Evolutionary conservation across 2,888 invertebrate species (phyloP).

Genomic region (Agonopterix arenella): DNA sequence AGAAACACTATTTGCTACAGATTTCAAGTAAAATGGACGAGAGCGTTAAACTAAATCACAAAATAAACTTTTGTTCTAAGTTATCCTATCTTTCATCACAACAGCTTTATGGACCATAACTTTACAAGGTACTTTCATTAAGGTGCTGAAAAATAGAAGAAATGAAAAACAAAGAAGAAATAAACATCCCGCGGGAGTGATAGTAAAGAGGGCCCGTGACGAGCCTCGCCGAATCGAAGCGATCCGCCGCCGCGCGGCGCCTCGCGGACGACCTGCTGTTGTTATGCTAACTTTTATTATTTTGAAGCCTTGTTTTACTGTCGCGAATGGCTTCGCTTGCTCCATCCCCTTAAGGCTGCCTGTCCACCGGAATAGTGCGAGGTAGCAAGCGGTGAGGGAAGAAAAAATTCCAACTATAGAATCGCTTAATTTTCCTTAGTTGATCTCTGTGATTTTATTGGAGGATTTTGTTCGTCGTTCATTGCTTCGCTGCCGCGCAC

Average conservation of each 20-base stretch:
- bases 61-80: slow-evolving; percentile 5
- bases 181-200: slow-evolving; percentile 41
- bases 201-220: slow-evolving; percentile 50
- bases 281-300: slow-evolving; percentile 61
- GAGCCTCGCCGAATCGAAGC: slow-evolving; percentile 14
- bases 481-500: too few species aligned
- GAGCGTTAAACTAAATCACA: slow-evolving; percentile 9
- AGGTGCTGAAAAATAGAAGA: slow-evolving; percentile 34
- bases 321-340: slow-evolving; percentile 43
- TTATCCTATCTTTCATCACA: slow-evolving; percentile 1
- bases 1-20: slow-evolving; percentile 11
- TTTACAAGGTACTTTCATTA: slow-evolving; percentile 29
- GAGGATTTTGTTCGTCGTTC: too few species aligned
- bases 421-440: too few species aligned
- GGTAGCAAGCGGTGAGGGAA: too few species aligned
- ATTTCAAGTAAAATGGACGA: slow-evolving; percentile 11
- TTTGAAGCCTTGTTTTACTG: slow-evolving; percentile 62
- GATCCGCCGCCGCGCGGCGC: slow-evolving; percentile 12
- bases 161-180: slow-evolving; percentile 44
- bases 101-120: slow-evolving; percentile 3
- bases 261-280: slow-evolving; percentile 2
- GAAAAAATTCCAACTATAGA: too few species aligned
- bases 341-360: slow-evolving; percentile 19
- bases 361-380: too few species aligned
- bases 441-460: too few species aligned